Conservation (phyloP, 2,888 invertebrate genomes). For the Cataglyphis albicans region DNA sequence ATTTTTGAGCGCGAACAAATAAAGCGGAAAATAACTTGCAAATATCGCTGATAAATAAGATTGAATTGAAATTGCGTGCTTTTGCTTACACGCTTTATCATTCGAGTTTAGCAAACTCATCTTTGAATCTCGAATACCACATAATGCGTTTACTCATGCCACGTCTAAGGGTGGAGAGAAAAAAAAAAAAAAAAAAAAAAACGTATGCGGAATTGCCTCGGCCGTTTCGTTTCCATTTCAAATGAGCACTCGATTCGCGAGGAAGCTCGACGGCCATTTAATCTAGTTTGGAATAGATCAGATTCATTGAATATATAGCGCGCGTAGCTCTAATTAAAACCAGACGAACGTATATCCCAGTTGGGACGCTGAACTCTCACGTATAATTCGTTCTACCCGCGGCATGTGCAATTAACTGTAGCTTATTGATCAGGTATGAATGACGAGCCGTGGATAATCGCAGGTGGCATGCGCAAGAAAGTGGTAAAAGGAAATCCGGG, state of each 20-base stretch:
- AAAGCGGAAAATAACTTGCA: conserved; percentile 10
- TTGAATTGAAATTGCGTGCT: conserved; percentile 4
- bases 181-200: conserved; percentile 22
- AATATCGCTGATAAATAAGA: conserved; percentile 32
- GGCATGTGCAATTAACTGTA: conserved; percentile 56
- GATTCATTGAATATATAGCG: conserved; percentile 36
- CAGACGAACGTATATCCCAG: conserved; percentile 44
- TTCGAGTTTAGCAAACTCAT: conserved; percentile 30
- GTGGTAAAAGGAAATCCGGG: conserved; percentile 50
- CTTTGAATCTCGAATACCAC: conserved; percentile 10
- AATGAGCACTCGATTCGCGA: conserved; percentile 54
- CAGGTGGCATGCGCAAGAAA: conserved; percentile 44
- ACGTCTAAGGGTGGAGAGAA: conserved; percentile 31
- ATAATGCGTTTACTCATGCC: conserved; percentile 32
- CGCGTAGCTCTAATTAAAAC: conserved; percentile 54
- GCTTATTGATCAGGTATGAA: conserved; percentile 57
- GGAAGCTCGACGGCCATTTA: conserved; percentile 46
- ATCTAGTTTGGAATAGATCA: conserved; percentile 49
- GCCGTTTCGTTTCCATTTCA: conserved; percentile 48
- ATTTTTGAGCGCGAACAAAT: conserved; percentile 21
- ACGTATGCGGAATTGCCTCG: conserved; percentile 27
- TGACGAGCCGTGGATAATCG: conserved; percentile 52
- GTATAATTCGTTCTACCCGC: conserved; percentile 40
- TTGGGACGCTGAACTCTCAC: conserved; percentile 29
- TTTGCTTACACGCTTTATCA: conserved; percentile 34